Base-by-base conservation (phyloP, 1,140 invertebrate species). In the Drosophila chauvacae region DNA sequence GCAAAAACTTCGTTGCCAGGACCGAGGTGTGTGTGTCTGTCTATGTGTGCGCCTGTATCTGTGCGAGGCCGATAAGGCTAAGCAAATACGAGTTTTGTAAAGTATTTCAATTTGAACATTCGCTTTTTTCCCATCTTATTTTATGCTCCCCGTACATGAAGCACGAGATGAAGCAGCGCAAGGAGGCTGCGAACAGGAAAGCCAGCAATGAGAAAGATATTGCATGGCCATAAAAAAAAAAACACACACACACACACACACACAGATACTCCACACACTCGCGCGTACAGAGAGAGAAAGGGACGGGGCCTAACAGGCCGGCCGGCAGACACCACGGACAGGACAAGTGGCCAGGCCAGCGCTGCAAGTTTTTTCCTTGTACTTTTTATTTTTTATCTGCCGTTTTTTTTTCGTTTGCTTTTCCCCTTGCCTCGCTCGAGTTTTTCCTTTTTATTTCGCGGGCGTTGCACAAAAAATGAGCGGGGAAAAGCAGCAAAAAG, bases 11-110 rank as follows among this genome's bases (percentile, higher is more conserved):
- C 51, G 53, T 42, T 30, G 42, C 45, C 63, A 69, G 66, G 66
- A 69, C 66, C 50, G 69, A 72, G 68, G 68, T 72, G 37, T 37
- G 13, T 68, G 13, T 68, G 65, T 37, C 35, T 69, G 39, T 39
- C 23, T 56, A 26, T 39, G 35, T 61, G 64, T 42, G 37, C 26
- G 39, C 50, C 28, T 50, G 45, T 60, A 58, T 41, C 77, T 61
- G 55, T 59, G 60, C 61, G 68, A 60, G 57, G 63, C 62, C 78
- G 82, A 74, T 81, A 79, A 84, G 71, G 68, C 76, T 87, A 77
- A 87, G 83, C 83, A 87, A 87, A 87, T 87, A 87, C 83, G 63
- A 87, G 83, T 87, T 87, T 87, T 78, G 80, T 84, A 71, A 84
- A 83, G 81, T 80, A 84, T 84, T 84, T 84, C 81, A 84, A 84